Evolutionary conservation across 2,888 invertebrate genomes (phyloP).

Genomic region (Rhagonycha lutea): DNA sequence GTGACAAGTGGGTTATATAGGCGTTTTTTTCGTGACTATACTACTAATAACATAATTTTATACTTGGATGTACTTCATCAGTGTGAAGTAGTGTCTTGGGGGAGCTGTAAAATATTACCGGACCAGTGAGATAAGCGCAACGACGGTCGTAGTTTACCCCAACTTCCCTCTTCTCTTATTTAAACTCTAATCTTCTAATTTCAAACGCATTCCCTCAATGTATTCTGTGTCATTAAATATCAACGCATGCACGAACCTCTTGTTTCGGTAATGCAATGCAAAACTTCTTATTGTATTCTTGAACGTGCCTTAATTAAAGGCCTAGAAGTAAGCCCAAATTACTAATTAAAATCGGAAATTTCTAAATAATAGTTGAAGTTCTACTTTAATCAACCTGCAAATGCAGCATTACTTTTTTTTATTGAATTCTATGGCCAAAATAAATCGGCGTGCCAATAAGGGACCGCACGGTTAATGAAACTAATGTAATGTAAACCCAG

Average conservation of each 20-base stretch:
- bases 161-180: conserved; percentile 17
- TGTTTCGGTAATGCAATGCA: neutral
- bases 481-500: neutral
- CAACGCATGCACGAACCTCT: conserved; percentile 10
- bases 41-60: conserved; percentile 24
- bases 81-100: conserved; percentile 28
- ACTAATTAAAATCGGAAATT: neutral
- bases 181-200: conserved; percentile 33
- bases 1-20: neutral
- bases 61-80: conserved; percentile 27
- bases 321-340: neutral
- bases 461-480: neutral
- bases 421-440: neutral
- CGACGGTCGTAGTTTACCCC: conserved; percentile 22
- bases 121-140: conserved; percentile 31
- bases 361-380: neutral
- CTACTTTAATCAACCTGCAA: neutral
- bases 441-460: neutral
- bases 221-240: conserved; percentile 27
- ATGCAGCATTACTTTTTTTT: neutral
- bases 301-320: neutral
- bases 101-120: conserved; percentile 31
- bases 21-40: conserved; percentile 13
- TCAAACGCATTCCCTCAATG: conserved; percentile 27
- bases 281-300: neutral